Base-by-base conservation (phyloP, 2,113 vertebrate genomes). In the Nothoprocta perdicaria region DNA sequence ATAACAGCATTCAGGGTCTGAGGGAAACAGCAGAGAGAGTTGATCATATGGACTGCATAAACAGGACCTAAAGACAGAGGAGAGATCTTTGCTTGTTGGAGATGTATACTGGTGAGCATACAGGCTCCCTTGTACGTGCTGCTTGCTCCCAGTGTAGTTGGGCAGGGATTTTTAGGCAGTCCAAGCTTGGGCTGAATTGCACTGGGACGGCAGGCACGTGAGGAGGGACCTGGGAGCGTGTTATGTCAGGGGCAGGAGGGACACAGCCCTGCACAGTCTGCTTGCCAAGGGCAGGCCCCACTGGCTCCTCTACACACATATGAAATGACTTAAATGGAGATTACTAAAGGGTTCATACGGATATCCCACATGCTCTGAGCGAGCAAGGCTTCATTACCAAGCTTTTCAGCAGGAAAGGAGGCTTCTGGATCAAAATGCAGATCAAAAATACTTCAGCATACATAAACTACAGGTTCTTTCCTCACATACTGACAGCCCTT, bases 401-500 rank as follows among this genome's bases (percentile, higher is more conserved):
- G 69, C 11, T 88, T 86, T 92, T 88, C 82, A 89, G 83, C 29
- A 60, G 84, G 61, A 89, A 91, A 82, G 69, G 45, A 94, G 72
- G 19, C 66, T 94, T 92, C 84, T 85, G 61, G 68, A 89, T 94
- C 85, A 92, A 72, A 95, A 96, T 88, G 94, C 91, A 91, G 94
- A 96, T 92, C 95, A 91, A 91, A 55, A 85, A 84, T 45, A 68
- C 91, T 95, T 67, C 73, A 69, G 71, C 77, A 57, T 65, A 81
- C 89, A 68, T 78, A 90, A 96, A 95, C 95, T 95, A 86, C 62
- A 79, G 63, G 91, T 93, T 96, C 88, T 85, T 84, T 88, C 92
- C 50, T 58, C 74, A 40, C 3, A 1, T 80, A 92, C 77, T 81
- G 77, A 83, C 93, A 95, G 48, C 67, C 29, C 74, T 89, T 88